A percentile compares a stretch with the other conserved stretches of the same genome.
Conservation (phyloP, 2,797 vertebrate species). For the Lates japonicus region DNA sequence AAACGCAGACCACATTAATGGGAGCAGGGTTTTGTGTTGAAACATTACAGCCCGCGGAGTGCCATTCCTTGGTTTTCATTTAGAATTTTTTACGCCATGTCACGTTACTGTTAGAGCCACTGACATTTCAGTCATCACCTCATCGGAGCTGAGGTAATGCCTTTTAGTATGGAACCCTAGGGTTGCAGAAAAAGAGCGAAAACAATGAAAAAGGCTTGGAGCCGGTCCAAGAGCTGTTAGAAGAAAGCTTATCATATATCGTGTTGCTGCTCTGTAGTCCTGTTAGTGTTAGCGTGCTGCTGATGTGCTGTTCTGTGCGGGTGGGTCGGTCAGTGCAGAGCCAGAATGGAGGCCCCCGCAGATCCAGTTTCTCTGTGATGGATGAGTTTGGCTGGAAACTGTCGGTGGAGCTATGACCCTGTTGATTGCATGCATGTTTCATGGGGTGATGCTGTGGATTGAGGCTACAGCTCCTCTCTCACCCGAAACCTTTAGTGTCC, state of each 20-base stretch:
- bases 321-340: conserved; percentile 67
- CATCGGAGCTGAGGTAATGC: conserved; percentile 68
- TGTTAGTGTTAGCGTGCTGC: conserved; percentile 72
- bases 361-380: conserved; percentile 85
- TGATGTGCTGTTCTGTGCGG: conserved; percentile 65
- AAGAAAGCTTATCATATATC: conserved; percentile 66
- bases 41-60: conserved; percentile 43
- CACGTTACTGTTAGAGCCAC: conserved; percentile 65
- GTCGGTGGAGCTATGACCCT: conserved; percentile 75
- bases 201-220: conserved; percentile 71
- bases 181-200: conserved; percentile 41
- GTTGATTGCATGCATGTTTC: conserved; percentile 87
- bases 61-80: conserved; percentile 60
- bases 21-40: conserved; percentile 55
- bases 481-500: conserved; percentile 36
- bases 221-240: conserved; percentile 57
- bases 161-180: conserved; percentile 46
- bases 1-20: conserved; percentile 59
- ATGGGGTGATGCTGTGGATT: conserved; percentile 73
- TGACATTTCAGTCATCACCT: conserved; percentile 73
- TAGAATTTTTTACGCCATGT: conserved; percentile 60
- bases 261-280: conserved; percentile 62
- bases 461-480: conserved; percentile 51
- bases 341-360: conserved; percentile 72
- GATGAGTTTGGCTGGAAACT: conserved; percentile 80